Evolutionary conservation across 2,888 invertebrate species (phyloP), one percentile per base, ranked within the genome.

Genomic region (Monochamus alternatus): DNA sequence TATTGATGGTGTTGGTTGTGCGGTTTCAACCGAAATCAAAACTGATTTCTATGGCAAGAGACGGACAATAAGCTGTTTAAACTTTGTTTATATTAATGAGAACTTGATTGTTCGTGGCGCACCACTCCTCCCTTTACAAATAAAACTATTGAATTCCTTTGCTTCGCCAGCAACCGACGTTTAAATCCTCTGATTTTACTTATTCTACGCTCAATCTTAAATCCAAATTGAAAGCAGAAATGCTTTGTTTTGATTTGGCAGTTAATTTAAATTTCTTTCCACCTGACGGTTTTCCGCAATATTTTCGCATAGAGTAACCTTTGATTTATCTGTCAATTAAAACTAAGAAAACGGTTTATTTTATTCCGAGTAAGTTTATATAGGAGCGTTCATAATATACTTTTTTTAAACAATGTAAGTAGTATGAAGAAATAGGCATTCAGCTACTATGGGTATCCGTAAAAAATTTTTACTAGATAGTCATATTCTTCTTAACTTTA

Each of bases 81-180:
- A 55, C 55, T n/a, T 55, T 55, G 55, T 55, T 55, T 55, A 55
- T 55, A 55, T 55, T 55, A 55, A 55, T 55, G 55, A 55, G 55
- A 22, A 55, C 55, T 55, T 55, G 55, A 55, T 55, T 55, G 55
- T 55, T 55, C 7, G 55, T 22, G 55, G 22, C 14, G 7, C 14
- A 14, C 38, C 38, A 55, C 22, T 22, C 55, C 14, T 55, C 55
- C 22, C 55, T 55, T 55, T 55, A 22, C 55, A 55, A 14, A 55
- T 55, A 22, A 55, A 55, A 55, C 55, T n/a, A 22, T 14, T 55
- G 14, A 55, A 22, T 55, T 55, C 55, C 22, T 55, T 55, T 14
- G n/a, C n/a, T 3, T 22, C 55, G 14, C 7, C 55, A 55, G 0
- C 10, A 55, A 55, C 55, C 55, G 55, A 55, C 38, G 38, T 38